phyloP scores from a whole-genome alignment of 1,140 invertebrate genomes.

The Musca vetustissima region DNA sequence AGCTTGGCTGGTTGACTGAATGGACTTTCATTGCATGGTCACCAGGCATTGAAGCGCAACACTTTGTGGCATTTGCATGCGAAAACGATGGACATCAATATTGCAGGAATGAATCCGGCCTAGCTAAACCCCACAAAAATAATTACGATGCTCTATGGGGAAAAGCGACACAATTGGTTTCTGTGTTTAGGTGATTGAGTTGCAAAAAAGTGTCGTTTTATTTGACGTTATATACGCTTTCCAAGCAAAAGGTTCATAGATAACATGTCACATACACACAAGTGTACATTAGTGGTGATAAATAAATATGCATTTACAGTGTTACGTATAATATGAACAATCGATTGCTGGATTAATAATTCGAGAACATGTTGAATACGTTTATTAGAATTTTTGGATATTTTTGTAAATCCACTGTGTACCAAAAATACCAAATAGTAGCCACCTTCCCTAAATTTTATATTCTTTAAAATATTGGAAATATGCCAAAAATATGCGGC shows the following conservation, averaged over 20 bases:
- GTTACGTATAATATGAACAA: too few relatives aligned
- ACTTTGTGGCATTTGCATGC: constrained; percentile 21
- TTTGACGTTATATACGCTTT: constrained; percentile 15
- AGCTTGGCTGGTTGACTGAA: neutral
- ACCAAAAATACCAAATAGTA: too few relatives aligned
- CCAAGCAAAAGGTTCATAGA: neutral
- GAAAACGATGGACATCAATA: constrained; percentile 21
- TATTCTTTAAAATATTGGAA: too few relatives aligned
- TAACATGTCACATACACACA: neutral
- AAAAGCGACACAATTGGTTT: constrained; percentile 4
- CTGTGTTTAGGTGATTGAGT: constrained; percentile 17
- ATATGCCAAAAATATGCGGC: too few relatives aligned
- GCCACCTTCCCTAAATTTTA: too few relatives aligned
- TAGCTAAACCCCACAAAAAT: constrained; percentile 13
- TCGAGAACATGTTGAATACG: too few relatives aligned
- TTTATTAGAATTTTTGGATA: too few relatives aligned
- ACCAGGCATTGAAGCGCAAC: constrained; percentile 19
- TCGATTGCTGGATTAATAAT: too few relatives aligned
- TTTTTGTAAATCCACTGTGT: too few relatives aligned
- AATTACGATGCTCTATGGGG: constrained; percentile 18
- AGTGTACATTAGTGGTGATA: too few relatives aligned
- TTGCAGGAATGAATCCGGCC: neutral
- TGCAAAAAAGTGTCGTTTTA: constrained; percentile 19
- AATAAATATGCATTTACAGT: too few relatives aligned
- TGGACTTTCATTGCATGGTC: constrained; percentile 3